Conservation (phyloP, 2,888 invertebrate species). For the Spisula subtruncata region DNA sequence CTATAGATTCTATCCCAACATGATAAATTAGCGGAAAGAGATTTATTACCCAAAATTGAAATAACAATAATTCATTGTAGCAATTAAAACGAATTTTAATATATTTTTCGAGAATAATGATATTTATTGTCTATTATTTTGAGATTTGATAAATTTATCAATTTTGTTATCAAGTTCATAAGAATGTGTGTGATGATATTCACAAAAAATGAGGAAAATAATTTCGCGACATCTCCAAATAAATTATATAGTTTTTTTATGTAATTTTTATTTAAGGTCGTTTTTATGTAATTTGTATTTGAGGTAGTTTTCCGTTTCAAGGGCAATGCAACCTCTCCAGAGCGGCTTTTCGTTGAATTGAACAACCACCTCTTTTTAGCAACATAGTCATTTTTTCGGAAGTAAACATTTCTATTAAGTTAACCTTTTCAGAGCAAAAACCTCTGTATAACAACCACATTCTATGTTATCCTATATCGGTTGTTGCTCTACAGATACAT, state of each 20-base stretch:
- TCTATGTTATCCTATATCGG: too few species aligned
- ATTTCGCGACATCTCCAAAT: background rate
- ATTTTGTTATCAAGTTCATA: background rate
- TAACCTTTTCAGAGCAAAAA: too few species aligned
- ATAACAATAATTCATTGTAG: conserved; percentile 9
- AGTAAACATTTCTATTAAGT: too few species aligned
- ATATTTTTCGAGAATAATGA: background rate
- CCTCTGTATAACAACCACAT: too few species aligned
- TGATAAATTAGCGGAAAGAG: background rate
- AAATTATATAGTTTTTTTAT: background rate
- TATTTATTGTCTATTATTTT: conserved; percentile 16
- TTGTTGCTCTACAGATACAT: too few species aligned
- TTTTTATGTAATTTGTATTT: too few species aligned
- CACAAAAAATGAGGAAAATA: background rate
- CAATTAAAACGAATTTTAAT: background rate
- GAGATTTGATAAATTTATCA: background rate
- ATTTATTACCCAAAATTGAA: background rate
- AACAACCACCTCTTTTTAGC: too few species aligned
- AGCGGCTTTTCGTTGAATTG: too few species aligned
- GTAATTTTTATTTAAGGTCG: too few species aligned
- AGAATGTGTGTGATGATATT: background rate
- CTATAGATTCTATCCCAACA: background rate
- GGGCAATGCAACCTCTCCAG: too few species aligned
- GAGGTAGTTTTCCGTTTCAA: too few species aligned
- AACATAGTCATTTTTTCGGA: too few species aligned